Conservation (phyloP, 2,113 vertebrate genomes). For the Burhinus bistriatus region DNA sequence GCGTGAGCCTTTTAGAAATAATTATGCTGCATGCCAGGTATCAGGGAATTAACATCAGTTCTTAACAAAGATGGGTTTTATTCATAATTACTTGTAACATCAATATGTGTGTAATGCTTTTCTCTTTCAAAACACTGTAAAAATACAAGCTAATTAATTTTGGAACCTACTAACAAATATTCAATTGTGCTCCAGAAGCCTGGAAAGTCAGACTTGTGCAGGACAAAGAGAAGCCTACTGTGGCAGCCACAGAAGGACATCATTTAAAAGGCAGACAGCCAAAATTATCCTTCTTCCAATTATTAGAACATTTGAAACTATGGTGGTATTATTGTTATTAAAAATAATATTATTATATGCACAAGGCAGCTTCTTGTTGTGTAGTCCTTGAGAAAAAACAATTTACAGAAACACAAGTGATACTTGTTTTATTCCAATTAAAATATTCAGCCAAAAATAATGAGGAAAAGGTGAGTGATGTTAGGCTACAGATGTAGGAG, state of each 20-base stretch:
- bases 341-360: background rate
- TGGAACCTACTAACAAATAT: background rate
- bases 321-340: accelerated
- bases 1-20: background rate
- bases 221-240: background rate
- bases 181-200: background rate
- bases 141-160: background rate
- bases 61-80: background rate
- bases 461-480: background rate
- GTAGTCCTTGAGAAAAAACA: background rate
- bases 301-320: background rate
- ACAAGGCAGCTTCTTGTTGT: background rate
- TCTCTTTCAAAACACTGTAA: background rate
- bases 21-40: background rate
- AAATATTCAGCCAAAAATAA: background rate
- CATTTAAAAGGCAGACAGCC: background rate
- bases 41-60: background rate
- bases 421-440: background rate
- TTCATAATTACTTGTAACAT: background rate
- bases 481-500: background rate
- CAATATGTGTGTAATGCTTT: background rate
- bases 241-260: background rate
- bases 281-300: background rate
- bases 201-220: background rate
- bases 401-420: background rate